A percentile compares a stretch with the other conserved stretches of the same genome.
phyloP scores from a whole-genome alignment of 2,113 vertebrate species.

The Empidonax traillii region DNA sequence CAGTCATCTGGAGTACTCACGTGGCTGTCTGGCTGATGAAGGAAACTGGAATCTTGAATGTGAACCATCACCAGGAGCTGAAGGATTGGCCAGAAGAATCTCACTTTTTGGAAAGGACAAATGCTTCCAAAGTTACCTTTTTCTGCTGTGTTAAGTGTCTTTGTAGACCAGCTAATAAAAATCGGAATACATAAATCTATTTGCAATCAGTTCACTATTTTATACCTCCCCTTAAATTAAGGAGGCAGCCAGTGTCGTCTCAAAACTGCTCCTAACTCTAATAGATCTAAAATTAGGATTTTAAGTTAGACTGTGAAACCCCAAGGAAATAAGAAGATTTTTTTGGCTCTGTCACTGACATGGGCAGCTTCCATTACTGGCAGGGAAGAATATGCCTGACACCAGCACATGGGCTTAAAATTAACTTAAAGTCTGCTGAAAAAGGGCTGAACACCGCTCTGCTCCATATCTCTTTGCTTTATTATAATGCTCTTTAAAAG shows the following conservation, averaged over 20 bases:
- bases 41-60: not conserved
- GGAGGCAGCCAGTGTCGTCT: not conserved
- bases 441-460: not conserved
- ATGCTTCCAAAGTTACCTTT: not conserved
- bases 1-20: not conserved
- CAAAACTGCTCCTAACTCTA: not conserved
- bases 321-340: not conserved
- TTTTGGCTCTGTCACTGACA: not conserved
- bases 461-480: slow-evolving; percentile 62
- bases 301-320: not conserved
- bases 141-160: not conserved
- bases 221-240: not conserved
- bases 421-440: not conserved
- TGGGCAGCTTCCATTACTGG: not conserved
- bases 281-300: not conserved
- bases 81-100: not conserved
- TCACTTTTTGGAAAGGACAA: not conserved
- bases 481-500: slow-evolving; percentile 66
- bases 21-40: accelerated
- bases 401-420: not conserved
- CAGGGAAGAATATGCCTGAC: accelerated
- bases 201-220: not conserved
- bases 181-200: not conserved
- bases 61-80: not conserved
- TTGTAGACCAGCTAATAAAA: not conserved